Base-by-base conservation (phyloP, 2,113 vertebrate genomes). In the Aleadryas rufinucha region DNA sequence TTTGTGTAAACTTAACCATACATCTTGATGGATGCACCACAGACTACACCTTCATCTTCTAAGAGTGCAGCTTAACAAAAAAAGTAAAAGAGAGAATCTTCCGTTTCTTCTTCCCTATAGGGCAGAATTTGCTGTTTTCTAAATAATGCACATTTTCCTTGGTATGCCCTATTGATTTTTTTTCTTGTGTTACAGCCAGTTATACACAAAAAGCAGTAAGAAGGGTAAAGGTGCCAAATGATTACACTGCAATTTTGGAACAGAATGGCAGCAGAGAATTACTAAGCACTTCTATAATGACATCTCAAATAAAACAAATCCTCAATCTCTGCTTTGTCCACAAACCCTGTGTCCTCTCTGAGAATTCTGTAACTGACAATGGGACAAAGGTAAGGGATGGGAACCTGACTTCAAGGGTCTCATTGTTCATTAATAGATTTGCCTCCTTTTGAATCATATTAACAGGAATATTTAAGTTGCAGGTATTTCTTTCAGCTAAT, bases 61-160 rank as follows among this genome's bases (percentile, higher is more conserved):
- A 6, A 16, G 39, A 84, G 21, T 35, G 35, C n/a, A 76, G 23
- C 18, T 33, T 61, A 35, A 53, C 9, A 78, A 69, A 65, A 85
- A 0, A 20, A 41, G 14, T 17, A 49, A n/a, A n/a, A 60, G 19
- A 56, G 11, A 35, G 35, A 42, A 99, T 98, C 97, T 99, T 99
- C 87, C 97, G 98, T 95, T 98, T 99, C 95, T 99, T 98, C 91
- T 98, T 99, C 72, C 98, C 96, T 19, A 95, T 98, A 93, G 95
- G 77, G 5, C 98, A 97, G n/a, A 98, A 98, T 87, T 98, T 98
- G 87, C 98, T 98, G 80, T 97, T 98, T 95, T 99, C 98, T 75
- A 98, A 97, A 80, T 98, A 98, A 87, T 26, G 97, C 97, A 94
- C 99, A 4, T 99, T 99, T 89, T 99, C 98, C 95, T 98, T 98